Evolutionary conservation across 2,888 invertebrate genomes (phyloP).

Genomic region (Tipula helvola): DNA sequence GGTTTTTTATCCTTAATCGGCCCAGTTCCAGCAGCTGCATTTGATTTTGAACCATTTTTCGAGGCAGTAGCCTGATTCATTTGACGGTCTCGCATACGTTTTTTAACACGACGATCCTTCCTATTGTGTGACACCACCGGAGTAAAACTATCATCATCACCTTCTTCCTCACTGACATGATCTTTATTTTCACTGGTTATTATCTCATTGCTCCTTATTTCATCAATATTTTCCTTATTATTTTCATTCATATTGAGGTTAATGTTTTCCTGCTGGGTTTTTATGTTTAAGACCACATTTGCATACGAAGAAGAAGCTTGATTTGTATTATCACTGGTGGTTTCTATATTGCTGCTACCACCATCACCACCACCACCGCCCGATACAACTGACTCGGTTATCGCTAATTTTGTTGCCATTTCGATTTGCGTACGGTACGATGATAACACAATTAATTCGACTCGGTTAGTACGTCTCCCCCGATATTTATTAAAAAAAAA

Average conservation of each 20-base stretch:
- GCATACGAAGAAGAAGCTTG: conserved; percentile 54
- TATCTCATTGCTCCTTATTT: background rate
- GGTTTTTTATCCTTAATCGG: background rate
- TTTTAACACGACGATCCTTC: conserved; percentile 31
- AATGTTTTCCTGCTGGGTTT: conserved; percentile 18
- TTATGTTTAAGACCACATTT: conserved; percentile 48
- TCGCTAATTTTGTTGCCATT: conserved; percentile 7
- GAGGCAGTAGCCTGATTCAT: conserved; percentile 14
- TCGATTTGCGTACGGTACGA: background rate
- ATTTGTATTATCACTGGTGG: conserved; percentile 27
- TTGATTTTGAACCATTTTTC: conserved; percentile 16
- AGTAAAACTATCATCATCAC: conserved; percentile 32
- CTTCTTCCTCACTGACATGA: conserved; percentile 29
- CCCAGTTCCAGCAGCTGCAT: background rate
- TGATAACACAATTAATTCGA: background rate
- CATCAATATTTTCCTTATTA: conserved; percentile 13
- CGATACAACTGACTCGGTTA: background rate
- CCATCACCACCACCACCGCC: background rate
- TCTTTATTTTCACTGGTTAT: conserved; percentile 16
- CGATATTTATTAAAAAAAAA: background rate
- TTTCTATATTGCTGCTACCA: background rate
- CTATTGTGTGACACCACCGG: conserved; percentile 34
- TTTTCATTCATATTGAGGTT: conserved; percentile 11
- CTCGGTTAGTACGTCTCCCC: background rate
- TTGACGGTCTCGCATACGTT: conserved; percentile 18